phyloP scores from a whole-genome alignment of 1,140 invertebrate genomes.

The Sycophila sp. region DNA sequence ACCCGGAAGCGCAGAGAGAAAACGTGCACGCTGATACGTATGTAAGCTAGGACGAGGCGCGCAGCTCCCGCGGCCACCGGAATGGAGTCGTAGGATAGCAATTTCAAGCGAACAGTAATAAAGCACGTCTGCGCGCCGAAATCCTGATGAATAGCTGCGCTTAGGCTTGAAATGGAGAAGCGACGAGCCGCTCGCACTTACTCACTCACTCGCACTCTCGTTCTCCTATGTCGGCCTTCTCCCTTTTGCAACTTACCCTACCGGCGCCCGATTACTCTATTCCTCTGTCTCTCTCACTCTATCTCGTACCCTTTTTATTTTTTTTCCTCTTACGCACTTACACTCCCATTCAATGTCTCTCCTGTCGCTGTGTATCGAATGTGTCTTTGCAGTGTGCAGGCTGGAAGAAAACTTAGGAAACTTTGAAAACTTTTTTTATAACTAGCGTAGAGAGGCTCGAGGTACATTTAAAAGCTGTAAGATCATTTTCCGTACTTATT shows the following conservation, averaged over 20 bases:
- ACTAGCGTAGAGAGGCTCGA: no score
- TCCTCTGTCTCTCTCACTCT: constrained; percentile 37
- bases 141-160: constrained; percentile 68
- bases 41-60: constrained; percentile 35
- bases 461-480: no score
- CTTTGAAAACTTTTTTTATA: no score
- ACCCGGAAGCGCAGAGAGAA: constrained; percentile 30
- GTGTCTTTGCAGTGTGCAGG: no score
- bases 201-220: constrained; percentile 48
- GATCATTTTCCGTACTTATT: not conserved
- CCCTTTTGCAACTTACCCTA: constrained; percentile 47
- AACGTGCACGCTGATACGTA: constrained; percentile 45
- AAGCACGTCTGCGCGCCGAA: constrained; percentile 68
- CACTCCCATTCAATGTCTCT: not conserved
- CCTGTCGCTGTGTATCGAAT: not conserved
- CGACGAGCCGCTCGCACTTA: constrained; percentile 62
- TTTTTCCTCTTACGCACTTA: no score
- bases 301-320: constrained; percentile 28
- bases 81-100: constrained; percentile 69
- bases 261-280: constrained; percentile 20
- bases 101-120: constrained; percentile 67
- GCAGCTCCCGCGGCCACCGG: constrained; percentile 49
- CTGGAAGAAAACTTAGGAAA: no score
- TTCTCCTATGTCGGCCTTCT: constrained; percentile 38
- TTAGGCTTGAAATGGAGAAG: constrained; percentile 69